A percentile compares a stretch with the other conserved stretches of the same genome.
Evolutionary conservation across 2,797 vertebrate species (phyloP).

Genomic region (Erpetoichthys calabaricus): DNA sequence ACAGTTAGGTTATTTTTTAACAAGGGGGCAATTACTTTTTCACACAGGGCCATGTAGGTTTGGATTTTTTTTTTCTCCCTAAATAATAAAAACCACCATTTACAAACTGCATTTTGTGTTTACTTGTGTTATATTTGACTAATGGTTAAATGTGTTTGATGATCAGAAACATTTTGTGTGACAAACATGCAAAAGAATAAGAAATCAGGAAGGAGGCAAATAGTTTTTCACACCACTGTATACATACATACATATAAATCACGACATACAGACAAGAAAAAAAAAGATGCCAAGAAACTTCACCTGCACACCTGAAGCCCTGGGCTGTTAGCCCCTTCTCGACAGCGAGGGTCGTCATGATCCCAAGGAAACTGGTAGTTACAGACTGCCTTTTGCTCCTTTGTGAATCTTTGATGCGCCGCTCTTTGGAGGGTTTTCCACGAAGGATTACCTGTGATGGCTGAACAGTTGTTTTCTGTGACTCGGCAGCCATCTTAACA

Average conservation of each 20-base stretch:
- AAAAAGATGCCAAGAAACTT: constrained; percentile 16
- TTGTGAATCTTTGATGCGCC: constrained; percentile 51
- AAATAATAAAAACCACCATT: no score
- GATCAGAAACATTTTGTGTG: no score
- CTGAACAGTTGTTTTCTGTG: constrained; percentile 40
- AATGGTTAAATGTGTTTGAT: no score
- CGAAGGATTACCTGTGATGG: constrained; percentile 39
- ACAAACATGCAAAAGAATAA: no score
- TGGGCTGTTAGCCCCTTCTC: constrained; percentile 93
- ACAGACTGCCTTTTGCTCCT: constrained; percentile 82
- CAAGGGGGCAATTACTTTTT: no score
- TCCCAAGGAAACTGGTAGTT: constrained; percentile 93
- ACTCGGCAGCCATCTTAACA: constrained; percentile 50
- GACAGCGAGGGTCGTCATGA: constrained; percentile 80
- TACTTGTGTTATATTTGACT: no score
- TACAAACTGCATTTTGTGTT: no score
- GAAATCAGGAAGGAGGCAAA: no score
- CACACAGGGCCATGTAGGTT: no score
- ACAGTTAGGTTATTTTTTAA: no score
- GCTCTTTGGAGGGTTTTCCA: constrained; percentile 35
- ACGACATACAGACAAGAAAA: no score
- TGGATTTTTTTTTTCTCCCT: no score
- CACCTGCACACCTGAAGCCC: constrained; percentile 96
- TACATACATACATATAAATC: neutral
- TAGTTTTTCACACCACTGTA: constrained; percentile 1